These are phyloP conservation scores for Nannobrachium achirus DNA, from an alignment of 2,113 vertebrate genomes.

Conservation along the genomic window DNA sequence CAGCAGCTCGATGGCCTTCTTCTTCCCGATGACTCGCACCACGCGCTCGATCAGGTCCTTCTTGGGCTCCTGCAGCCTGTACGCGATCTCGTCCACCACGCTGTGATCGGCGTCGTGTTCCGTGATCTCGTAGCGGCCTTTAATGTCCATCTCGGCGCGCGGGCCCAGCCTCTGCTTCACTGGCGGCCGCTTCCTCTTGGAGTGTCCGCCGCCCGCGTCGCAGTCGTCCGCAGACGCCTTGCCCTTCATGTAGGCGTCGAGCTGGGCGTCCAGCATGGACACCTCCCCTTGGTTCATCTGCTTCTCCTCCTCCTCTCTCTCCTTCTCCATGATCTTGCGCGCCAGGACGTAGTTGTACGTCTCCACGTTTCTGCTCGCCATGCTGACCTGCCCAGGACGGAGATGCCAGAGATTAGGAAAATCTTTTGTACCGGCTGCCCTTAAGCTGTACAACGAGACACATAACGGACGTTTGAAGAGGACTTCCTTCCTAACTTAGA, in stretches of 20 bases:
- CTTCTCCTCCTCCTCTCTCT: constrained; percentile 73
- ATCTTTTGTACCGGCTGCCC: no score
- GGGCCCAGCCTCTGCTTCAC: constrained; percentile 87
- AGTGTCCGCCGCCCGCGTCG: constrained; percentile 70
- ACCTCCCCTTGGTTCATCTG: constrained; percentile 62
- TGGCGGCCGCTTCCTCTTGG: constrained; percentile 88
- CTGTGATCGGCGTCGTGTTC: constrained; percentile 89
- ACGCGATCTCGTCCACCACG: constrained; percentile 91
- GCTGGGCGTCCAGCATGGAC: constrained; percentile 85
- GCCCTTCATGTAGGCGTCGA: constrained; percentile 90
- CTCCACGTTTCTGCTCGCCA: constrained; percentile 89
- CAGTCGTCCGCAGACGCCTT: constrained; percentile 67
- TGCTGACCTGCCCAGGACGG: no score
- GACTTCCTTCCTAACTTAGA: no score
- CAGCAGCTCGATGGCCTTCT: constrained; percentile 92
- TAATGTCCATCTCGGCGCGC: constrained; percentile 90
- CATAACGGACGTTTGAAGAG: no score
- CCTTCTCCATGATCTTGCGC: constrained; percentile 87
- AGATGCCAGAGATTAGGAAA: no score
- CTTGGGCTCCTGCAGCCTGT: constrained; percentile 93
- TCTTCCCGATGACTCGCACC: constrained; percentile 87
- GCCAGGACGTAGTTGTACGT: constrained; percentile 95
- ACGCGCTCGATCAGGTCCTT: constrained; percentile 90
- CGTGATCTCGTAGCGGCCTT: constrained; percentile 89
- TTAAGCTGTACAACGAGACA: no score